These are phyloP conservation scores for Paracyprichromis sp. DNA, from an alignment of 2,113 vertebrate genomes.

Conservation along the genomic window DNA sequence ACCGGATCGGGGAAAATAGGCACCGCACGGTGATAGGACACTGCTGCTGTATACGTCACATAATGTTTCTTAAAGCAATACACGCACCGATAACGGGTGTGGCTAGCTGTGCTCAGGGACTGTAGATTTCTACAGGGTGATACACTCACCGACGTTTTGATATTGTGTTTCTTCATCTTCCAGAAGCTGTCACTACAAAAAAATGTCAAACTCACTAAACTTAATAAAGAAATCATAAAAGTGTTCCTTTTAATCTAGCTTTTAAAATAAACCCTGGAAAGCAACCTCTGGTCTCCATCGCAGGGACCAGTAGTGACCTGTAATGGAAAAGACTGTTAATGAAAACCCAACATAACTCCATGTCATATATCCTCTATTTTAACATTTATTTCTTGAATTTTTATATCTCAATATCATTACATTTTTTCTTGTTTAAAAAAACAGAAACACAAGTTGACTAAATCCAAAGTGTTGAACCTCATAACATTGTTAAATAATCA, in stretches of 20 bases:
- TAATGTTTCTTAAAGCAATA: not conserved
- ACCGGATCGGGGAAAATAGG: fast-evolving
- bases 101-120: not conserved
- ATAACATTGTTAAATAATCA: not conserved
- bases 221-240: not conserved
- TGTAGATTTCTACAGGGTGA: not conserved
- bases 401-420: not conserved
- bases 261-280: not conserved
- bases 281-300: not conserved
- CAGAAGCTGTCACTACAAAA: not conserved
- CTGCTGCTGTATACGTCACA: not conserved
- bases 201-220: not conserved
- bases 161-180: not conserved
- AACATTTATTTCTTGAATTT: not conserved
- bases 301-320: not conserved
- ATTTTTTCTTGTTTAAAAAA: not conserved
- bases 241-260: not conserved
- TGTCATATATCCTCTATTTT: not conserved
- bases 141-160: not conserved
- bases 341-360: not conserved
- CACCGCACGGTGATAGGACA: not conserved
- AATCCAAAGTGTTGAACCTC: not conserved
- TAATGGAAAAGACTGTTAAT: not conserved
- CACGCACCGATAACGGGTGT: not conserved
- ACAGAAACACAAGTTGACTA: not conserved